Conservation (phyloP, 2,797 vertebrate genomes). For the Chaetophractus vellerosus region DNA sequence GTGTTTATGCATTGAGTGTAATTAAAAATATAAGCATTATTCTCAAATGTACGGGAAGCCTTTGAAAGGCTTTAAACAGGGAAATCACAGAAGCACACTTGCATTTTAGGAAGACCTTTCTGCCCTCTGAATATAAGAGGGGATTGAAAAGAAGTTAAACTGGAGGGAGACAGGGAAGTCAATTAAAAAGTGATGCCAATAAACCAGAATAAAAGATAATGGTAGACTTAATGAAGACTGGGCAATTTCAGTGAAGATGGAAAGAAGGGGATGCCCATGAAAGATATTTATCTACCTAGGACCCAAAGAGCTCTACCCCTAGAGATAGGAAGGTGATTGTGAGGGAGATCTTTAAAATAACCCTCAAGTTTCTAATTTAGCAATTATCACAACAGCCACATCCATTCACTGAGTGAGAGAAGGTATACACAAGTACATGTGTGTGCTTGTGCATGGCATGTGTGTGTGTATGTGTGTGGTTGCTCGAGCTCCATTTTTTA, state of each 20-base stretch:
- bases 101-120: slow-evolving; percentile 28
- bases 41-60: background rate
- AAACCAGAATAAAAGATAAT: background rate
- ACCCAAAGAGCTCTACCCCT: background rate
- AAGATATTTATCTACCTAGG: background rate
- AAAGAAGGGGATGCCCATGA: background rate
- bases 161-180: background rate
- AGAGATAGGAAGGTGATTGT: background rate
- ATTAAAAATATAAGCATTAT: slow-evolving; percentile 48
- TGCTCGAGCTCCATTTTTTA: background rate
- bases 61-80: background rate
- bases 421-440: background rate
- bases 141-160: background rate
- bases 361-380: background rate
- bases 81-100: slow-evolving; percentile 2
- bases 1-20: background rate
- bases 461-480: background rate
- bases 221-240: background rate
- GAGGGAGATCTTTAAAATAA: background rate
- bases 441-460: too few species aligned
- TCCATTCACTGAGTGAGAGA: background rate
- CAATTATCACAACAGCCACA: background rate
- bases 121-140: background rate
- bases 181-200: background rate
- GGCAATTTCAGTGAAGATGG: background rate